Percentiles rank a stretch among this genome's conserved stretches.
phyloP scores from a whole-genome alignment of 2,888 invertebrate species.

The Hylaea fasciaria region DNA sequence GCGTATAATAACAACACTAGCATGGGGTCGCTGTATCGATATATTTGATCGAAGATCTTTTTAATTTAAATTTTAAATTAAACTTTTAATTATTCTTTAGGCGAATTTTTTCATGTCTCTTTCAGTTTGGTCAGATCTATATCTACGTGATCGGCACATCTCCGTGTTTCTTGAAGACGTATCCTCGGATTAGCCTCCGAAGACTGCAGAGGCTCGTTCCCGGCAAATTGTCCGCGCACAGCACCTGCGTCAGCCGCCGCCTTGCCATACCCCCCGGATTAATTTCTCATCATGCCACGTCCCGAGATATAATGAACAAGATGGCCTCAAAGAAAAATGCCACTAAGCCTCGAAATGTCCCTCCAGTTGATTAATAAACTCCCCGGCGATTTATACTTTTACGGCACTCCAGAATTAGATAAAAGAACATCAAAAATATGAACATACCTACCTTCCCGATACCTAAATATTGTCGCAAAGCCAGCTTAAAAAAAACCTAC shows the following conservation, averaged over 20 bases:
- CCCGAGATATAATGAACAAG: slow-evolving; percentile 73
- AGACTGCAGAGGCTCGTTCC: slow-evolving; percentile 39
- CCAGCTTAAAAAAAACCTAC: slow-evolving; percentile 4
- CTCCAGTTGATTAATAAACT: slow-evolving; percentile 79
- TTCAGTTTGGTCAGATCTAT: slow-evolving; percentile 37
- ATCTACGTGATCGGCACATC: slow-evolving; percentile 34
- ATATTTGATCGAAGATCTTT: too few species aligned
- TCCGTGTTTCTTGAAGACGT: slow-evolving; percentile 47
- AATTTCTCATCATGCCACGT: slow-evolving; percentile 81
- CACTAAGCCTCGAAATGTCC: slow-evolving; percentile 68
- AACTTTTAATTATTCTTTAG: not conserved
- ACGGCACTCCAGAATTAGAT: slow-evolving; percentile 55
- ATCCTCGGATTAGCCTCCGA: slow-evolving; percentile 54
- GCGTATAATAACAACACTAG: too few species aligned
- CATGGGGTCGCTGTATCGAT: too few species aligned
- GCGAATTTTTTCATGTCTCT: not conserved
- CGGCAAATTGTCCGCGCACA: slow-evolving; percentile 66
- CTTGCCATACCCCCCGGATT: slow-evolving; percentile 64
- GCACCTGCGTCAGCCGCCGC: slow-evolving; percentile 74
- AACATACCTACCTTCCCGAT: slow-evolving; percentile 5
- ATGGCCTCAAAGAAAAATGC: slow-evolving; percentile 72
- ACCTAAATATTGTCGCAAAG: slow-evolving; percentile 3
- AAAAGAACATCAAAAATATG: slow-evolving; percentile 32
- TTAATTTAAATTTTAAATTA: too few species aligned
- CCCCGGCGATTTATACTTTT: slow-evolving; percentile 56